phyloP scores from a whole-genome alignment of 2,113 vertebrate genomes.

The Diglossa brunneiventris region DNA sequence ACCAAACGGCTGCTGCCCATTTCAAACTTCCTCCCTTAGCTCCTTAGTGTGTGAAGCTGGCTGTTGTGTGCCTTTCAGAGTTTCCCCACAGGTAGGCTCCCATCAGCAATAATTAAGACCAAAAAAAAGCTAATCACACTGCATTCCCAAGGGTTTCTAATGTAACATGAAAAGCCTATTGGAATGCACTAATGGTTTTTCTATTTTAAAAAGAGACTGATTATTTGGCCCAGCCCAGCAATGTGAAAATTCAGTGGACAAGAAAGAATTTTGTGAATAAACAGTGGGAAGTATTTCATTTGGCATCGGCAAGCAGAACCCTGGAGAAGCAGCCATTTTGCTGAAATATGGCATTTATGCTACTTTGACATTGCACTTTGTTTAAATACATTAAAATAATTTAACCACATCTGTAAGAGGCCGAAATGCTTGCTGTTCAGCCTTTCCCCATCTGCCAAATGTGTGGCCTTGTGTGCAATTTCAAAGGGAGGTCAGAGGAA shows the following conservation, averaged over 20 bases:
- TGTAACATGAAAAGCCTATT: background rate
- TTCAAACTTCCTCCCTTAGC: background rate
- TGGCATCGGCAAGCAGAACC: background rate
- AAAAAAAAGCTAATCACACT: background rate
- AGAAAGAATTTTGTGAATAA: constrained; percentile 58
- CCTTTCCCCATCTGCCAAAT: background rate
- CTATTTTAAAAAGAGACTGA: constrained; percentile 32
- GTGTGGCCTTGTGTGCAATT: background rate
- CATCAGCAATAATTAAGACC: background rate
- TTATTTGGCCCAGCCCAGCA: constrained; percentile 8
- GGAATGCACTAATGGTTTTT: constrained; percentile 25
- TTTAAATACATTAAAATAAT: constrained; percentile 56
- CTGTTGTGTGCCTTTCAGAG: background rate
- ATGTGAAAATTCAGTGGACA: constrained; percentile 44
- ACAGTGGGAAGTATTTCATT: constrained; percentile 56
- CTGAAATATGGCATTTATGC: constrained; percentile 56
- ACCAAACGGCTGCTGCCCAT: background rate
- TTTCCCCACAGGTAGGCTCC: constrained; percentile 20
- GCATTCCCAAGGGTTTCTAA: background rate
- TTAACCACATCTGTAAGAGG: constrained; percentile 33
- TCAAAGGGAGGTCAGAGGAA: background rate
- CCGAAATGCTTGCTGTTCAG: background rate
- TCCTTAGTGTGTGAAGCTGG: fast-evolving
- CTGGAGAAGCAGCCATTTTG: constrained; percentile 25
- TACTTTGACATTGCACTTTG: constrained; percentile 36